These are phyloP conservation scores for Melanerpes aurifrons DNA, from an alignment of 2,113 vertebrate species.

Conservation along the genomic window DNA sequence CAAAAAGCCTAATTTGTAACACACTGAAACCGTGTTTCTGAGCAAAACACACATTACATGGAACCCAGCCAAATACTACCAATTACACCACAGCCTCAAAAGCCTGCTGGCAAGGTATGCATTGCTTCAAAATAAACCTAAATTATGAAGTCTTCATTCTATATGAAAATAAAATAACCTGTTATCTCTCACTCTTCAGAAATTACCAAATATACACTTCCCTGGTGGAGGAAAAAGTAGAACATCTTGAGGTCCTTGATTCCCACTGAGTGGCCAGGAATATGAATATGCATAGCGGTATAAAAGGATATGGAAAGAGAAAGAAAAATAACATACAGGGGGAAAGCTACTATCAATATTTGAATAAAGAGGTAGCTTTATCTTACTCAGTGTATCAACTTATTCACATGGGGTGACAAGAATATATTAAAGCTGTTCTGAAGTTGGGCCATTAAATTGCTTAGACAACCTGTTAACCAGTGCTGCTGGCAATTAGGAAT, in stretches of 20 bases:
- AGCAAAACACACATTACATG: background rate
- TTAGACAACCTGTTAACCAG: slow-evolving; percentile 50
- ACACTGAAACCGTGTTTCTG: background rate
- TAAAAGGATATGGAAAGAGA: background rate
- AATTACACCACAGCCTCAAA: background rate
- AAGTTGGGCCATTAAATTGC: slow-evolving; percentile 11
- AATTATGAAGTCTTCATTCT: background rate
- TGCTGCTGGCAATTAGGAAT: slow-evolving; percentile 12
- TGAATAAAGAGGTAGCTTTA: slow-evolving; percentile 50
- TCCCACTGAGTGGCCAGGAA: background rate
- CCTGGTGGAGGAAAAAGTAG: background rate
- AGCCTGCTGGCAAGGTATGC: slow-evolving; percentile 5
- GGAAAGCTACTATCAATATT: slow-evolving; percentile 30
- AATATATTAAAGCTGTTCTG: slow-evolving; percentile 48
- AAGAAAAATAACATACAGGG: background rate
- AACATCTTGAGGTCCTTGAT: background rate
- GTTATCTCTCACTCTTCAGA: background rate
- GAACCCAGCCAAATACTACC: background rate
- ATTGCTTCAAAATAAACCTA: background rate
- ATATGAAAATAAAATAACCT: background rate
- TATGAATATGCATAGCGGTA: background rate
- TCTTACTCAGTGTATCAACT: slow-evolving; percentile 48
- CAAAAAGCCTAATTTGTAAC: background rate
- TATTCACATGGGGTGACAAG: slow-evolving; percentile 40
- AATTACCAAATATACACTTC: slow-evolving; percentile 4